A percentile compares a stretch with the other conserved stretches of the same genome.
Conservation (phyloP, 2,888 invertebrate species). For the Amiota communis region DNA sequence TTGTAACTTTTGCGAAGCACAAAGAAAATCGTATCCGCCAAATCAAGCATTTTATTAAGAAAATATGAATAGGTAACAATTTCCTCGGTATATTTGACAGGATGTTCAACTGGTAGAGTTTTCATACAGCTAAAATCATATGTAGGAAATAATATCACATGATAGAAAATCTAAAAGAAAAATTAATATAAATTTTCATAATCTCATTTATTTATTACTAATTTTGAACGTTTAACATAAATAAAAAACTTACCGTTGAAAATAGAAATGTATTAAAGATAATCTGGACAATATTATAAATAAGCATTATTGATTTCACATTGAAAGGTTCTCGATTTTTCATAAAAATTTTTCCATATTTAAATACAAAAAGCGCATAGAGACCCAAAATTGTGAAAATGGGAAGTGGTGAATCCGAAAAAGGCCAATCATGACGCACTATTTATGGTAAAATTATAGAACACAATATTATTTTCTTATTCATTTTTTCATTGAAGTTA, state of each 20-base stretch:
- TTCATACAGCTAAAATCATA: not conserved
- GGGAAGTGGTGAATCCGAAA: slow-evolving; percentile 10
- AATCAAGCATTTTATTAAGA: slow-evolving; percentile 78
- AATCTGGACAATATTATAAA: too few species aligned
- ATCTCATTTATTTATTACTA: too few species aligned
- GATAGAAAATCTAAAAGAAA: not conserved
- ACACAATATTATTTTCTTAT: not conserved
- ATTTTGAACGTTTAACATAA: too few species aligned
- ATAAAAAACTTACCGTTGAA: too few species aligned
- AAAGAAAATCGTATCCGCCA: slow-evolving; percentile 81
- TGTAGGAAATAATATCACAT: not conserved
- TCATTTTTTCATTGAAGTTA: not conserved
- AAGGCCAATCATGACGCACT: not conserved
- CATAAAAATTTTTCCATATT: too few species aligned
- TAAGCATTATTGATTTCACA: too few species aligned
- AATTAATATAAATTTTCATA: too few species aligned
- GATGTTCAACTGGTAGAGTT: not conserved
- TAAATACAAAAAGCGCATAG: too few species aligned
- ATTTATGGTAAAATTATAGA: not conserved
- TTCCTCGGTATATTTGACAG: not conserved
- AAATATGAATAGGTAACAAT: slow-evolving; percentile 75
- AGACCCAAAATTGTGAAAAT: too few species aligned
- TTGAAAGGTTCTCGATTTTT: too few species aligned
- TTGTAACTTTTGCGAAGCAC: slow-evolving; percentile 79
- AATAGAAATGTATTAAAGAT: too few species aligned